Evolutionary conservation across 2,113 vertebrate genomes (phyloP).

Genomic region (Triplophysa rosa): DNA sequence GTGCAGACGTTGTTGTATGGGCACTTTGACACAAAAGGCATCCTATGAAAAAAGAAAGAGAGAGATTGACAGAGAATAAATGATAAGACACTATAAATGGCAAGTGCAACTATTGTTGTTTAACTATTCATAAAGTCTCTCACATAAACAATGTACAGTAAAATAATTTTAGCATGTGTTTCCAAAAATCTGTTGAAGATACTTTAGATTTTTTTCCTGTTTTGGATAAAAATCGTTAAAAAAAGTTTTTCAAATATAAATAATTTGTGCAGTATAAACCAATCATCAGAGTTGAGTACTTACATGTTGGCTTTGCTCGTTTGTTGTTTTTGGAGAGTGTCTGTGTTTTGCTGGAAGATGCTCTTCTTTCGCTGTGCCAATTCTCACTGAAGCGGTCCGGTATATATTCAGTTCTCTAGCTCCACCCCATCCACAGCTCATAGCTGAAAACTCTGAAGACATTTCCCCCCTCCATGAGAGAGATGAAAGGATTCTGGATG

Average conservation of each 20-base stretch:
- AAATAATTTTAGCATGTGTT: neutral
- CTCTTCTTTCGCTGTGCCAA: neutral
- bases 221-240: too few species aligned
- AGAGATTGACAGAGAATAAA: neutral
- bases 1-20: slow-evolving; percentile 26
- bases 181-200: neutral
- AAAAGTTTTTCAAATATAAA: too few species aligned
- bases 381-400: neutral
- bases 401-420: slow-evolving; percentile 9
- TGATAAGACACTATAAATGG: neutral
- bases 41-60: slow-evolving; percentile 53
- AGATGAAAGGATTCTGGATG: slow-evolving; percentile 3
- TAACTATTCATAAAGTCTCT: neutral
- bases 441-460: neutral
- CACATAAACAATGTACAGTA: neutral
- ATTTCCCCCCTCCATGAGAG: neutral
- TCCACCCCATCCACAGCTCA: slow-evolving; percentile 21
- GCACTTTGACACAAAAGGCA: slow-evolving; percentile 52
- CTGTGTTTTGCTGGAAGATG: neutral
- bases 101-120: neutral
- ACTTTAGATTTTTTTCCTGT: neutral
- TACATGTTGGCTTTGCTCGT: slow-evolving; percentile 10
- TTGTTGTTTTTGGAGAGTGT: neutral
- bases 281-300: neutral
- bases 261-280: neutral